A percentile compares a stretch with the other conserved stretches of the same genome.
Conservation (phyloP, 2,797 vertebrate species). For the Melanotaenia pygmaea region DNA sequence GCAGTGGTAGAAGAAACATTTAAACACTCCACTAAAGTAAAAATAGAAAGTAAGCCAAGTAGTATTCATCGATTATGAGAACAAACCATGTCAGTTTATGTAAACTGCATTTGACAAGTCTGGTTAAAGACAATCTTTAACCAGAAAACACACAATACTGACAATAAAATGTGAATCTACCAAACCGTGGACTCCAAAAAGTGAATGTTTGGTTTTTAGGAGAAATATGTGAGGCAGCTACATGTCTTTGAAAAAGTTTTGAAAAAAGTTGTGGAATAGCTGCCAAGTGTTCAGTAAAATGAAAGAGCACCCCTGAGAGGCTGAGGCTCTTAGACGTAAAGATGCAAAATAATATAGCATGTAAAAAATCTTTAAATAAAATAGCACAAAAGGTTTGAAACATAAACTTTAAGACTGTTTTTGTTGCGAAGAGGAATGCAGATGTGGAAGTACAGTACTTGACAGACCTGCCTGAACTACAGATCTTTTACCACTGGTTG, state of each 20-base stretch:
- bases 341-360: too few species aligned
- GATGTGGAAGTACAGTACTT: too few species aligned
- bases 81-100: background rate
- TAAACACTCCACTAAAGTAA: constrained; percentile 14
- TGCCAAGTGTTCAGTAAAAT: too few species aligned
- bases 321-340: too few species aligned
- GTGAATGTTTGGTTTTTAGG: background rate
- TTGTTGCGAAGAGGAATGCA: too few species aligned
- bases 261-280: too few species aligned
- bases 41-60: background rate
- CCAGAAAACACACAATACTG: background rate
- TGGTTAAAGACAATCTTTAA: background rate
- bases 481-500: too few species aligned
- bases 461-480: too few species aligned
- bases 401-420: too few species aligned
- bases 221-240: background rate
- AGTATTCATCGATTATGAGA: background rate
- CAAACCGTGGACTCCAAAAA: background rate
- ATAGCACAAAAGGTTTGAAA: too few species aligned
- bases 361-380: too few species aligned
- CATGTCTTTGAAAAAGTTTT: background rate
- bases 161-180: background rate
- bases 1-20: constrained; percentile 25
- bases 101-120: background rate
- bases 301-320: too few species aligned